Percentiles rank a stretch among this genome's conserved stretches.
phyloP scores from a whole-genome alignment of 2,888 invertebrate genomes.

The Tanypteryx hageni region DNA sequence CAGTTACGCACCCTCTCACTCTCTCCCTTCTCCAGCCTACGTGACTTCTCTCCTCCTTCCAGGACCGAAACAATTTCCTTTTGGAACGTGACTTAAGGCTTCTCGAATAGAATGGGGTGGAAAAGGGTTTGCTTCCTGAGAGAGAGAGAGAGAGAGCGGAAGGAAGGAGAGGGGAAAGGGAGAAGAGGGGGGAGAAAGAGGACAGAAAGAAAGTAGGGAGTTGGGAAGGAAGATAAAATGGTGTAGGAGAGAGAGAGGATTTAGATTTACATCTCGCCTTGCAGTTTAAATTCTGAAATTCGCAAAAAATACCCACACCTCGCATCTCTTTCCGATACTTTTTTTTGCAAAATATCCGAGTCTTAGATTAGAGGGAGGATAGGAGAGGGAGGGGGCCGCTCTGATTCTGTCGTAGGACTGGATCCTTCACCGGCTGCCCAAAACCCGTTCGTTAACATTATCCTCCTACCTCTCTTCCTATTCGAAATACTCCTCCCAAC shows the following conservation, averaged over 20 bases:
- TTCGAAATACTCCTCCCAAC: too few species aligned
- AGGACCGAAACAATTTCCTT: conserved; percentile 9
- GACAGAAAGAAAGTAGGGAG: neutral
- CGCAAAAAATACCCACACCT: too few species aligned
- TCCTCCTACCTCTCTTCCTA: too few species aligned
- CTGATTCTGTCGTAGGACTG: too few species aligned
- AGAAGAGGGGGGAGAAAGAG: neutral
- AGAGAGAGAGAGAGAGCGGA: neutral
- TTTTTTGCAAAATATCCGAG: too few species aligned
- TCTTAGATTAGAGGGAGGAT: too few species aligned
- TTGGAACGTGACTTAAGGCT: neutral
- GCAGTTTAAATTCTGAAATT: too few species aligned
- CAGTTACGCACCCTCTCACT: neutral
- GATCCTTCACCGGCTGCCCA: too few species aligned
- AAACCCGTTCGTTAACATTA: too few species aligned
- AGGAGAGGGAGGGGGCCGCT: too few species aligned
- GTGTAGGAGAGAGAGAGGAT: neutral
- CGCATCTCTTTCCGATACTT: too few species aligned
- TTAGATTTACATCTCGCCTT: too few species aligned
- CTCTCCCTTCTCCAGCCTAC: neutral
- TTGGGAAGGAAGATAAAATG: neutral
- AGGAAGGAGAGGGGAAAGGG: neutral
- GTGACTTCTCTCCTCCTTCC: conserved; percentile 1
- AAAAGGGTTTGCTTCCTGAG: conserved; percentile 3
- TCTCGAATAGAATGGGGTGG: conserved; percentile 13